Evolutionary conservation across 1,140 invertebrate genomes (phyloP).

Genomic region (Sipha flava): DNA sequence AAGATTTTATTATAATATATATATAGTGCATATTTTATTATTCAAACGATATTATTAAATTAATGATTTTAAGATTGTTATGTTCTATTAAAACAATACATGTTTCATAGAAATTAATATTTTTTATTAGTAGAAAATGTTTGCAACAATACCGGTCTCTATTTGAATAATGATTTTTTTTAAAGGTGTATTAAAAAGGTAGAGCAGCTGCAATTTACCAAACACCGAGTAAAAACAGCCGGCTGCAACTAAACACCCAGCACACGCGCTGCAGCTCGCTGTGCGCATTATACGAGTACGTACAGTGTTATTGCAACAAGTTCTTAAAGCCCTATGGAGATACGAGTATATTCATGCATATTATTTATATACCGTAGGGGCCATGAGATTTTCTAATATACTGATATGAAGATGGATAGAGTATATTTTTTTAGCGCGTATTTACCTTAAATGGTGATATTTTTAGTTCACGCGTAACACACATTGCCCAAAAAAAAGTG

Average conservation of each 20-base stretch:
- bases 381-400: neutral
- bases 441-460: conserved; percentile 31
- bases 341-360: neutral
- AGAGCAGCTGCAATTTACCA: conserved; percentile 5
- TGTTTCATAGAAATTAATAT: too few species aligned
- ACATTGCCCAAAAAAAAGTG: conserved; percentile 7
- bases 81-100: neutral
- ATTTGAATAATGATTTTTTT: conserved; percentile 32
- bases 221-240: conserved; percentile 17
- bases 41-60: neutral
- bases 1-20: too few species aligned
- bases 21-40: too few species aligned
- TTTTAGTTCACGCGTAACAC: conserved; percentile 13
- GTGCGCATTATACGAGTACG: neutral
- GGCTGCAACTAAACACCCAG: conserved; percentile 19
- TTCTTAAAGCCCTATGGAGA: neutral
- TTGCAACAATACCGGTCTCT: conserved; percentile 23
- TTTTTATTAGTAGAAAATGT: neutral
- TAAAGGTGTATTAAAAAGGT: conserved; percentile 19
- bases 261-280: conserved; percentile 3
- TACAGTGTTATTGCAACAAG: conserved; percentile 18
- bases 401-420: neutral
- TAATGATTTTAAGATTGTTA: neutral
- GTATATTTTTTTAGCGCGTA: conserved; percentile 7
- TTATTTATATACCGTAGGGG: neutral